These are phyloP conservation scores for Heteromyza rotundicornis DNA, from an alignment of 2,888 invertebrate species.

Conservation along the genomic window DNA sequence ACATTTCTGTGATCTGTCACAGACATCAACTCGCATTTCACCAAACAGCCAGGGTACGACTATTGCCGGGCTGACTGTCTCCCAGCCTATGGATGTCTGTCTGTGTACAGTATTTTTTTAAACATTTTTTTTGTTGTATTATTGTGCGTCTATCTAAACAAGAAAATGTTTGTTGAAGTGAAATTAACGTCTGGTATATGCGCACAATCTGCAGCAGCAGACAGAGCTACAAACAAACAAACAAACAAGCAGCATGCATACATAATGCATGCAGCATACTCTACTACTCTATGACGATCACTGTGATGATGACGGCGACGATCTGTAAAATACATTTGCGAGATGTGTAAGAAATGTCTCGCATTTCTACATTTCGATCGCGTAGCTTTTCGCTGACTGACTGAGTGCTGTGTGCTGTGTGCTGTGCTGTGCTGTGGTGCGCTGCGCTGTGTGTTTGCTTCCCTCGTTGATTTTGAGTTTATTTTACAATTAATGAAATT, in stretches of 20 bases:
- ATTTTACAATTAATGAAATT: slow-evolving; percentile 56
- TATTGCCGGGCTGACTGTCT: slow-evolving; percentile 14
- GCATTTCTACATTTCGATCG: slow-evolving; percentile 33
- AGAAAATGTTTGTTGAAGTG: slow-evolving; percentile 57
- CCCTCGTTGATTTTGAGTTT: slow-evolving; percentile 36
- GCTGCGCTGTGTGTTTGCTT: too few species aligned
- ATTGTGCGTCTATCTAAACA: slow-evolving; percentile 37
- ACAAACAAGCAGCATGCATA: not conserved
- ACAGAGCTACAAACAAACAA: slow-evolving; percentile 2
- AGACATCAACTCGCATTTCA: slow-evolving; percentile 37
- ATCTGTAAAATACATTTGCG: too few species aligned
- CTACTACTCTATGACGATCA: too few species aligned
- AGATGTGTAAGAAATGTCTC: slow-evolving; percentile 28
- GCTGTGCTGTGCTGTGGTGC: not conserved
- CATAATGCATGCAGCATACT: not conserved
- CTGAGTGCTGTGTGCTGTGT: too few species aligned
- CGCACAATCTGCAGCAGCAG: slow-evolving; percentile 11
- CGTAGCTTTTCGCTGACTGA: too few species aligned
- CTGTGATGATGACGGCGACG: too few species aligned
- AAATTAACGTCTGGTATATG: slow-evolving; percentile 44
- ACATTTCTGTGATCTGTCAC: slow-evolving; percentile 59
- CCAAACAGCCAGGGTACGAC: too few species aligned
- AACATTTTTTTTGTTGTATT: too few species aligned
- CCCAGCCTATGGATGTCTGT: too few species aligned
- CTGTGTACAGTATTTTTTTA: too few species aligned